Conservation (phyloP, 2,888 invertebrate genomes). For the Drosophila peninsularis region DNA sequence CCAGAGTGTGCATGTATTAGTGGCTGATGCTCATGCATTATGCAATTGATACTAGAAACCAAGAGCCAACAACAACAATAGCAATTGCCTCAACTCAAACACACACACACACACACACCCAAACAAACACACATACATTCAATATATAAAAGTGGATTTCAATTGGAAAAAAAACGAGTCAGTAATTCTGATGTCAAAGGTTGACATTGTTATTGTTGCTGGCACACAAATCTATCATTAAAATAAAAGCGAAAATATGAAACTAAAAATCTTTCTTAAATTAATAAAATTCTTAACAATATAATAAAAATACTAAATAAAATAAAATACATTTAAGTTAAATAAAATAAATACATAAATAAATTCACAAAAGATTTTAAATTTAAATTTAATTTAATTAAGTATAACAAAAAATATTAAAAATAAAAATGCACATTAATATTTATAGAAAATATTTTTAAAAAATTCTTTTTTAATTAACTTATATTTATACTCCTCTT, state of each 20-base stretch:
- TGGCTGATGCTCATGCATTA: constrained; percentile 64
- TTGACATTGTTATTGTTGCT: neutral
- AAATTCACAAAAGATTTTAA: too few relatives aligned
- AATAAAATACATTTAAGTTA: too few relatives aligned
- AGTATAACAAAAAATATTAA: too few relatives aligned
- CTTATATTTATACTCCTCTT: too few relatives aligned
- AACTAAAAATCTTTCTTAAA: neutral
- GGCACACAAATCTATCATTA: constrained; percentile 2
- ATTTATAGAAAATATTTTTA: too few relatives aligned
- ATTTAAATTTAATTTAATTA: too few relatives aligned
- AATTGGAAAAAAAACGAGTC: constrained; percentile 21
- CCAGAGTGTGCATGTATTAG: constrained; percentile 38
- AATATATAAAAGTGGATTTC: constrained; percentile 22
- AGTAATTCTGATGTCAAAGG: constrained; percentile 10
- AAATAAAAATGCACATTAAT: too few relatives aligned
- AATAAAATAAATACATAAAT: too few relatives aligned
- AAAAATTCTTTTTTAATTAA: too few relatives aligned
- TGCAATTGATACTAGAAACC: constrained; percentile 54
- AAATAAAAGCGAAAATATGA: neutral
- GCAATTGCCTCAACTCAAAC: constrained; percentile 4
- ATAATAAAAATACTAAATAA: too few relatives aligned
- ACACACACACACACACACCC: neutral
- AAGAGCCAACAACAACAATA: constrained; percentile 31
- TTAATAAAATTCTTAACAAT: too few relatives aligned
- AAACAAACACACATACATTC: neutral